Evolutionary conservation across 2,888 invertebrate genomes (phyloP), one percentile per base, ranked within the genome.

Genomic region (Andrena bicolor): DNA sequence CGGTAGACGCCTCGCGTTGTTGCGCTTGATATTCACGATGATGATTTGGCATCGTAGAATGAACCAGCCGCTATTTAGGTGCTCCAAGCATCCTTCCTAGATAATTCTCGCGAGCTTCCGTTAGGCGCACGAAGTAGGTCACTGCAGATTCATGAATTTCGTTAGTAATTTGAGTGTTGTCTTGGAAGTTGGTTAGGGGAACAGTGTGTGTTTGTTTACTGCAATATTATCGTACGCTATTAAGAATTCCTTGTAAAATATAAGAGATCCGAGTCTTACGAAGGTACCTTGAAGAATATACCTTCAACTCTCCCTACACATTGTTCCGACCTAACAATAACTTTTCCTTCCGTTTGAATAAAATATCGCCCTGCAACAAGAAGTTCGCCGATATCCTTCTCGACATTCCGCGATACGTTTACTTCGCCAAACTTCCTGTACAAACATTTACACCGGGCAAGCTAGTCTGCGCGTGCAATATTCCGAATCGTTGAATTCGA

Each of bases 331-430:
- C 28, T 16, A 35, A 35, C 51, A 35, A 71, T 30, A 64, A 63
- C 41, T 41, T 60, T 49, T 4, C 16, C 13, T 61, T 41, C 13
- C 5, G 53, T 7, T n/a, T 28, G 49, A 61, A 35, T 60, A 69
- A 23, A 7, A 56, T 56, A 51, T 30, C 23, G 7, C 4, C n/a
- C 2, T 1, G 56, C 23, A 66, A 56, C 73, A 30, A 13, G 41
- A 65, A 68, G 66, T 68, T 56, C 30, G 23, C 49, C 26, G 66
- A 66, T 58, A 26, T 41, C n/a, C 13, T n/a, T 13, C 68, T 68
- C 30, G 49, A 49, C 32, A 8, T 32, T 10, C 8, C 13, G 6
- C 60, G 49, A 35, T 49, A 60, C 30, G 26, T 61, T 61, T 60
- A 26, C 35, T 23, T 35, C 30, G 41, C 8, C 58, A 26, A 28